Base-by-base conservation (phyloP, 2,888 invertebrate genomes). In the Caenorhabditis sp. region DNA sequence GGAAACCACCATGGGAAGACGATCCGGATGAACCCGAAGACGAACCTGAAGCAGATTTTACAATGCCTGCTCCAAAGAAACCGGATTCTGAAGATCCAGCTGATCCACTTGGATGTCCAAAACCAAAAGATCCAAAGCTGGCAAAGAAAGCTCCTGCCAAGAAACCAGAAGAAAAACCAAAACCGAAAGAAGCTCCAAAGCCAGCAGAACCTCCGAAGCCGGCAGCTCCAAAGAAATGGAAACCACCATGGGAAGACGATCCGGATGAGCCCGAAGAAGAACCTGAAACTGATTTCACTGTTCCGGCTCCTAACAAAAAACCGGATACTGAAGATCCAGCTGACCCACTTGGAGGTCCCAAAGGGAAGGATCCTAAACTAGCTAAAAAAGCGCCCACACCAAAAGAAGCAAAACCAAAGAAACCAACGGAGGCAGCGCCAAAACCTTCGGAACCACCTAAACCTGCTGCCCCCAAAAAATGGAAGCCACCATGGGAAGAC, bases 21-120 rank as follows among this genome's bases (percentile, higher is more conserved):
- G 70, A 68, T 44, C 69, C 78, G 32, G 79, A 65, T 55, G 74
- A n/a, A 22, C 69, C 67, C 15, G 70, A 44, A 56, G 67, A 67
- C 15, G 84, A 86, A 22, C 83, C 82, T 0, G 86, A 85, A 56
- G 78, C 81, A 0, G 84, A 86, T 51, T 80, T 72, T 56, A 80
- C 79, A 8, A 61, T 80, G 37, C 79, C 79, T 2, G 79, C 79
- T 5, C 79, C 80, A 0, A 62, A 62, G 20, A 85, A 83, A 28
- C 78, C 69, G 18, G 83, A 71, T n/a, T 22, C 76, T 1, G 80
- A 71, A 55, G 71, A 71, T 47, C 71, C 80, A n/a, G 76, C 76
- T 13, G 72, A 79, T 0, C 64, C 80, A 13, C 11, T 76, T 0
- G 60, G 65, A 15, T 69, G 58, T 18, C 80, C 80, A 0, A 80